phyloP scores from a whole-genome alignment of 2,113 vertebrate species.

The Mus spicilegus region DNA sequence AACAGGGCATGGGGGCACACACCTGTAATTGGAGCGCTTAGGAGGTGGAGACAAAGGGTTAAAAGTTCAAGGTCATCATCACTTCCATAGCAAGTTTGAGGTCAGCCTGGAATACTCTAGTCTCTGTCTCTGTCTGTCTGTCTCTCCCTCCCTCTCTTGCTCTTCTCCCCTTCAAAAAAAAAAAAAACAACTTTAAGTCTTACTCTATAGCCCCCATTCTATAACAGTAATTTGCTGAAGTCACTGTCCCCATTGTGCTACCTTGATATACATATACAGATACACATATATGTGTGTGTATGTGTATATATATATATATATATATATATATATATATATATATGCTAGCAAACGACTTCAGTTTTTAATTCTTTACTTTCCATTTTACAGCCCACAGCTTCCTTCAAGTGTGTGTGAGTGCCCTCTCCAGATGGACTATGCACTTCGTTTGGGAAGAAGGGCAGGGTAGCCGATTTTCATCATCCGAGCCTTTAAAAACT shows the following conservation, averaged over 20 bases:
- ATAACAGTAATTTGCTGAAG: conserved; percentile 56
- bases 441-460: conserved; percentile 61
- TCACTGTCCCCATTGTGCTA: neutral
- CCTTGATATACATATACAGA: neutral
- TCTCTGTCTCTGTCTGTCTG: neutral
- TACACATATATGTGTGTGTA: too few relatives aligned
- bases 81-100: neutral
- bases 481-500: conserved; percentile 73
- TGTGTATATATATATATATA: too few relatives aligned
- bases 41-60: neutral
- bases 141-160: too few relatives aligned
- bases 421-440: conserved; percentile 72
- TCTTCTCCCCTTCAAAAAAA: too few relatives aligned
- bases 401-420: conserved; percentile 61
- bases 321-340: too few relatives aligned
- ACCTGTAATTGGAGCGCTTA: neutral
- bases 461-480: conserved; percentile 65
- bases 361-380: conserved; percentile 83
- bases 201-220: conserved; percentile 63
- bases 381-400: conserved; percentile 63
- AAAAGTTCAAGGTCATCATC: neutral
- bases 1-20: neutral
- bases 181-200: conserved; percentile 34
- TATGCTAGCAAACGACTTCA: conserved; percentile 80
- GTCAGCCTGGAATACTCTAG: neutral